These are phyloP conservation scores for Glareola pratincola DNA, from an alignment of 2,113 vertebrate species.

Conservation along the genomic window DNA sequence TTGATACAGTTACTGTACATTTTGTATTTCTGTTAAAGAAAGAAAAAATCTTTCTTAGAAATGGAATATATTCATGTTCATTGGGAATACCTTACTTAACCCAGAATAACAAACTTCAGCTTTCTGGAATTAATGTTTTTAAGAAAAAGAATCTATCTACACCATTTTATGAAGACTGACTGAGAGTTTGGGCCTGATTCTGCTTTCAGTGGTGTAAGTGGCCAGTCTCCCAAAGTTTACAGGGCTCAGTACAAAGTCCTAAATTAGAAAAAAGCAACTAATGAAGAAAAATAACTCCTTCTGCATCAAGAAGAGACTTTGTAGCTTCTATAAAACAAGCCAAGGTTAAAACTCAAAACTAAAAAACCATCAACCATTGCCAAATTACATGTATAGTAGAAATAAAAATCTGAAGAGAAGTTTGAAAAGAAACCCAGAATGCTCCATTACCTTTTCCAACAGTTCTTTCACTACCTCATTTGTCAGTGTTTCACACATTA, in stretches of 20 bases:
- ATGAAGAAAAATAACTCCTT: neutral
- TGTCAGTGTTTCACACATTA: constrained; percentile 83
- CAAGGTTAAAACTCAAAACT: neutral
- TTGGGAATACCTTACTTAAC: neutral
- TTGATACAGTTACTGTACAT: neutral
- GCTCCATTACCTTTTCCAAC: constrained; percentile 84
- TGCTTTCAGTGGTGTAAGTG: neutral
- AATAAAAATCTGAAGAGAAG: neutral
- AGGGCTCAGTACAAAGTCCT: neutral
- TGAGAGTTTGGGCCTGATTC: neutral
- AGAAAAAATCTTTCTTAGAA: neutral
- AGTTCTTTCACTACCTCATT: constrained; percentile 83
- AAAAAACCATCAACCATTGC: neutral
- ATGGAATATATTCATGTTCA: neutral
- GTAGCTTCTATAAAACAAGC: neutral
- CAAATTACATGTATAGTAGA: fast-evolving
- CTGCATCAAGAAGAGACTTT: neutral
- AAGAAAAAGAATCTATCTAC: too few relatives aligned
- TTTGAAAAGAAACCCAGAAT: neutral
- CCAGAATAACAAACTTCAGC: neutral
- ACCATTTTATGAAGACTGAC: neutral
- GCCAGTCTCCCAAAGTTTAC: neutral
- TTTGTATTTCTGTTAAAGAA: neutral
- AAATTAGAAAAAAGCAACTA: neutral
- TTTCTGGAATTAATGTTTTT: too few relatives aligned